Evolutionary conservation across 2,888 invertebrate species (phyloP), one percentile per base, ranked within the genome.

Genomic region (Xestia xanthographa): DNA sequence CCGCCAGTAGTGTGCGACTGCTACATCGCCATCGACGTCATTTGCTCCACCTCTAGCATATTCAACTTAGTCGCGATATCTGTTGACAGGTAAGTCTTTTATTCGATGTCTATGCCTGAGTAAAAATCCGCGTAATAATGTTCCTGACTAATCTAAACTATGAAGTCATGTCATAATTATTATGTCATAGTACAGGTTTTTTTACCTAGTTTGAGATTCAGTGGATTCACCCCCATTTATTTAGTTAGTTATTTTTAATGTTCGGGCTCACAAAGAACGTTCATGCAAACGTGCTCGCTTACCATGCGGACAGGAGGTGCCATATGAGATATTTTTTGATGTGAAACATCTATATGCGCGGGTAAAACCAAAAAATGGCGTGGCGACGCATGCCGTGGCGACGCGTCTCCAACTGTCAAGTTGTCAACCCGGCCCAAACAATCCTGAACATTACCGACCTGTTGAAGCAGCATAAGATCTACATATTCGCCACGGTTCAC

Each of bases 31-130:
- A 98, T 99, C 98, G 99, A 99, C 96, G 99, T 99, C 92, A 99
- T 98, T 87, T 99, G 99, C 96, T 99, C 99, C 91, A 99, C 99
- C 71, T 99, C 99, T 91, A 99, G 99, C 93, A 99, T 99, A 94
- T 99, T 99, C 97, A 99, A 99, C 97, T 97, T 99, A 93, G 99
- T 99, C 90, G 99, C 99, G 90, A 99, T 99, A 95, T 99, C 99
- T 89, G 98, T 99, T 95, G 99, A 99, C 97, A 98, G 99, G 99
- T 99, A 94, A 97, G 89, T 72, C 1, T 9, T 0, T 60, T 45
- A 26, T 69, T 29, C 50, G 20, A 6, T 56, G 3, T 56, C 26
- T 56, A 5, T 6, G 14, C 11, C 1, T 26, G 5, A 26, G 56
- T 6, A n/a, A 0, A n/a, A 56, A 56, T 26, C 12, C 14, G n/a